Conservation (phyloP, 2,113 vertebrate genomes). For the Aegithalos caudatus region DNA sequence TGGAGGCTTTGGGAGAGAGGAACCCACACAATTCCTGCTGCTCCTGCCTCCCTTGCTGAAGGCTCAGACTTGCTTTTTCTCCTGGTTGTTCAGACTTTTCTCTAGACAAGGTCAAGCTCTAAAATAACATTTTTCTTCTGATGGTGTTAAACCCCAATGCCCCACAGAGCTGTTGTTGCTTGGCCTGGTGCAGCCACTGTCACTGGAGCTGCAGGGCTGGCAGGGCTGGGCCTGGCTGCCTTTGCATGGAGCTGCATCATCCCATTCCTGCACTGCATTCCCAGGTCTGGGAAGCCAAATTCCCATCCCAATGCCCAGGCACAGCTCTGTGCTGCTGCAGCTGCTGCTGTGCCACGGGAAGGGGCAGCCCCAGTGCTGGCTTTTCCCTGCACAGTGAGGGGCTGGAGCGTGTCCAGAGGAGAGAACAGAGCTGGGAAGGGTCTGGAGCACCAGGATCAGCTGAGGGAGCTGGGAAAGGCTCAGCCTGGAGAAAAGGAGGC, state of each 20-base stretch:
- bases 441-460: fast-evolving
- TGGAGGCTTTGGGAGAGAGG: background rate
- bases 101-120: background rate
- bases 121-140: background rate
- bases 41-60: background rate
- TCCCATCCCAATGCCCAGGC: background rate
- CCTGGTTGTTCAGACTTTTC: background rate
- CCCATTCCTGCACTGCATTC: background rate
- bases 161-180: background rate
- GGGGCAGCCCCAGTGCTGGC: background rate
- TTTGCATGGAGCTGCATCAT: background rate
- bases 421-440: background rate
- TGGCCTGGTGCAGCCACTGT: background rate
- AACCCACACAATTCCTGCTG: background rate
- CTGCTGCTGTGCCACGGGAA: fast-evolving
- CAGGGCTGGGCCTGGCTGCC: background rate
- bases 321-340: background rate
- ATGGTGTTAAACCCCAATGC: background rate
- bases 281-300: background rate
- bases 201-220: background rate
- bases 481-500: background rate
- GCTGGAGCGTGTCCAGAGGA: fast-evolving
- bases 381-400: background rate
- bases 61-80: background rate
- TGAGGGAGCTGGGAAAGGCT: background rate